Percentiles rank a stretch among this genome's conserved stretches.
Evolutionary conservation across 2,888 invertebrate genomes (phyloP).

Genomic region (Cerceris rybyensis): DNA sequence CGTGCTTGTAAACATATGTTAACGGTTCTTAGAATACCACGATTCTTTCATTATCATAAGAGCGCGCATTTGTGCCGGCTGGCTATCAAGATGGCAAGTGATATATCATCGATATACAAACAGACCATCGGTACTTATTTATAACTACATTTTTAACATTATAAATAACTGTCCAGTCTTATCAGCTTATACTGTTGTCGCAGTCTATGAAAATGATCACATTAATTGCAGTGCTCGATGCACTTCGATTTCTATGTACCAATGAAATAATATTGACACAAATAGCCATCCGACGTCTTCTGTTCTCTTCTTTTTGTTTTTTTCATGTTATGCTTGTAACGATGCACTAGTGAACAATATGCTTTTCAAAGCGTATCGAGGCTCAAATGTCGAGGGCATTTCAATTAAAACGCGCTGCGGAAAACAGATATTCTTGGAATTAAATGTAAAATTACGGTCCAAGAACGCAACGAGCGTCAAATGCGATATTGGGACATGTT

Average conservation of each 20-base stretch:
- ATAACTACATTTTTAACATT: conserved; percentile 39
- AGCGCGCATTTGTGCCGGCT: conserved; percentile 38
- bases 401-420: not conserved
- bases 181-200: conserved; percentile 30
- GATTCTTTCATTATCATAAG: conserved; percentile 6
- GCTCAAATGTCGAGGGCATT: too few species aligned
- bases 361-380: too few species aligned
- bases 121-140: conserved; percentile 37
- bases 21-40: not conserved
- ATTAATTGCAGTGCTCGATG: not conserved
- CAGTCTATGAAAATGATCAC: not conserved
- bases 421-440: not conserved
- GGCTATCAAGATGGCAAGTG: conserved; percentile 25
- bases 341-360: too few species aligned
- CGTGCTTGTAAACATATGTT: not conserved
- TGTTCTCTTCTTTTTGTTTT: not conserved
- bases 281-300: not conserved
- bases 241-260: not conserved
- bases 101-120: conserved; percentile 2
- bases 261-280: not conserved
- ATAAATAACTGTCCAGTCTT: conserved; percentile 37
- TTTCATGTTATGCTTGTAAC: not conserved
- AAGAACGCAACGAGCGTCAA: too few species aligned
- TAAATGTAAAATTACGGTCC: too few species aligned
- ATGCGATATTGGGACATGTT: too few species aligned